Evolutionary conservation across 2,797 vertebrate species (phyloP), one percentile per base, ranked within the genome.

Genomic region (Takifugu rubripes): DNA sequence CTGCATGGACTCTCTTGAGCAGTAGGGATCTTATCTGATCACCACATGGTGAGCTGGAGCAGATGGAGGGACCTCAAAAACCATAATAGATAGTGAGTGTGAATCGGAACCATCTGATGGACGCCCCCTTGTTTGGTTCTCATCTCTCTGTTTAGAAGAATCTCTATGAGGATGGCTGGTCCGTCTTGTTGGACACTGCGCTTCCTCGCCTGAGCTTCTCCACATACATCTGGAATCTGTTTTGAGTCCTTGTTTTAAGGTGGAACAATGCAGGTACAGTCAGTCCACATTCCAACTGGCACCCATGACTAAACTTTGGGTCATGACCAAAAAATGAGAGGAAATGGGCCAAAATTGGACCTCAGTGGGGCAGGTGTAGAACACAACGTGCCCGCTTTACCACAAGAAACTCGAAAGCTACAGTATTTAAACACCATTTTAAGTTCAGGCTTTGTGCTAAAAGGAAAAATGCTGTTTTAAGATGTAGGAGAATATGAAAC

Each of bases 371-470:
- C 2, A 4, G 33, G 33, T 36, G 33, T 36, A 8, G 9, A 31
- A 31, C 6, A 29, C 4, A 29, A 2, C 4, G 27, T 4, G n/a
- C 25, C 17, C 26, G 25, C 26, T 36, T 36, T 3, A 14, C 36
- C 12, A 31, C 47, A 77, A 71, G 44, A 6, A 36, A 45, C 66
- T 66, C 47, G 9, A 17, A 45, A 60, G 56, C 40, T 49, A 43
- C 7, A 61, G 67, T 56, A 49, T 63, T 59, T 57, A 50, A 33
- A 49, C 76, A 72, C 76, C 72, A 17, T 70, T 75, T 78, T 48
- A 60, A 56, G 68, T 79, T 68, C 59, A 27, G 54, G 67, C 54
- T 61, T 62, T 78, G n/a, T 76, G 25, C 59, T 66, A 72, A 54
- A 65, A 11, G 9, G 33, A 36, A 12, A 36, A 12, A 36, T 40